Conservation (phyloP, 2,888 invertebrate species). For the Philopedon plagiatum region DNA sequence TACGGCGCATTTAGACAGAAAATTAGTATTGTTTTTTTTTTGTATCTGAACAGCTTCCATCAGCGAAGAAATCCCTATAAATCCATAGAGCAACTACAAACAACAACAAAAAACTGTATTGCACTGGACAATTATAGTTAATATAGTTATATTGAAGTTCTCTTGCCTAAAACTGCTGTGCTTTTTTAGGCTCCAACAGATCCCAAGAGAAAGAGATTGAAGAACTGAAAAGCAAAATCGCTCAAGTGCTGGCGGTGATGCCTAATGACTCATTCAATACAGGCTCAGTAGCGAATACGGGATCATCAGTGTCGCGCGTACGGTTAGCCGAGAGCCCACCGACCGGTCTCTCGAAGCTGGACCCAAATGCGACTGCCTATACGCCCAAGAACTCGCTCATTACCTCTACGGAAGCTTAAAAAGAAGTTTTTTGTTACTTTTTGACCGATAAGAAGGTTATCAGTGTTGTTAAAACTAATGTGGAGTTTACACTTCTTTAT, state of each 20-base stretch:
- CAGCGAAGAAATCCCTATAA: no score
- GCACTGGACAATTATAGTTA: no score
- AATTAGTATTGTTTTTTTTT: no score
- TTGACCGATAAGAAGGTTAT: not conserved
- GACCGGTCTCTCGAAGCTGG: conserved; percentile 72
- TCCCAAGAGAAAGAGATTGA: conserved; percentile 93
- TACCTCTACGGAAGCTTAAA: conserved; percentile 73
- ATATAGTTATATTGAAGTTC: no score
- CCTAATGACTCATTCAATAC: conserved; percentile 73
- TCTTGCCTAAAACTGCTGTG: not conserved
- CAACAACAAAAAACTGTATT: no score
- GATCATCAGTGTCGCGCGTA: conserved; percentile 66
- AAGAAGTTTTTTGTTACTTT: not conserved
- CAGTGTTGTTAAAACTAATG: conserved; percentile 4
- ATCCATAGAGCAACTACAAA: no score
- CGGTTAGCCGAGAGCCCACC: conserved; percentile 71
- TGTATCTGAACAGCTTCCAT: no score
- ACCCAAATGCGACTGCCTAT: conserved; percentile 93
- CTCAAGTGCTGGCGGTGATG: conserved; percentile 95
- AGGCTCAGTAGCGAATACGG: conserved; percentile 9
- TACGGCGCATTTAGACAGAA: no score
- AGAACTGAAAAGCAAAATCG: conserved; percentile 90
- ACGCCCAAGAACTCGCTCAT: conserved; percentile 83
- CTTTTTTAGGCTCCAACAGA: conserved; percentile 79
- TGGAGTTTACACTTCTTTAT: conserved; percentile 18